phyloP scores from a whole-genome alignment of 2,888 invertebrate species.

The Epirrita christyi region DNA sequence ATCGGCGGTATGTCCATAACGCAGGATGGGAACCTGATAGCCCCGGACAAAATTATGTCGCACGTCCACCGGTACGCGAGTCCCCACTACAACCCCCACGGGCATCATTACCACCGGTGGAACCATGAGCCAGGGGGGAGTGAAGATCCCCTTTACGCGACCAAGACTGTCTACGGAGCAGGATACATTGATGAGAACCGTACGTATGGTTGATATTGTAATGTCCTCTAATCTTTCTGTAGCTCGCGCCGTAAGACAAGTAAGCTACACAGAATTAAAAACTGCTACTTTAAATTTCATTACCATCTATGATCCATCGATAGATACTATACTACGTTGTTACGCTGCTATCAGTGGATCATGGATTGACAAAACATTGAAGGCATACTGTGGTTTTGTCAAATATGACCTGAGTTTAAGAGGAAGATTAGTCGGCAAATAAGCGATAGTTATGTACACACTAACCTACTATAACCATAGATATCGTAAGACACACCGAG shows the following conservation, averaged over 20 bases:
- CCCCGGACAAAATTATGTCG: conserved; percentile 80
- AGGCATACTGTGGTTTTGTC: not conserved
- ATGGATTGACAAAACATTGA: not conserved
- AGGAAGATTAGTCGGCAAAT: conserved; percentile 63
- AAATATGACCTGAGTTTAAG: not conserved
- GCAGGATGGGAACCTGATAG: conserved; percentile 80
- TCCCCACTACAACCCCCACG: conserved; percentile 81
- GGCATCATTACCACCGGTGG: conserved; percentile 80
- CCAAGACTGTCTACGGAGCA: conserved; percentile 84
- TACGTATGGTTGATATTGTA: conserved; percentile 73
- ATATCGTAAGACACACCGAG: conserved; percentile 79
- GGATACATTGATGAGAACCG: conserved; percentile 84
- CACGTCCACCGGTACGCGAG: conserved; percentile 81
- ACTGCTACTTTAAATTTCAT: no score
- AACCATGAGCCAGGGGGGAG: conserved; percentile 81
- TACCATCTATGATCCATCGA: not conserved
- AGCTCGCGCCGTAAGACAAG: conserved; percentile 12
- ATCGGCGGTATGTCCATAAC: conserved; percentile 83
- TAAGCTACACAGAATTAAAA: no score
- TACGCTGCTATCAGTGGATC: not conserved
- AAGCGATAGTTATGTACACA: conserved; percentile 52
- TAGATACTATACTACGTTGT: not conserved
- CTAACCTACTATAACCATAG: conserved; percentile 78
- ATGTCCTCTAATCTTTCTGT: conserved; percentile 50
- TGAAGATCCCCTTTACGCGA: conserved; percentile 79